Evolutionary conservation across 2,797 vertebrate species (phyloP), one percentile per base, ranked within the genome.

Genomic region (Heterohyrax brucei): DNA sequence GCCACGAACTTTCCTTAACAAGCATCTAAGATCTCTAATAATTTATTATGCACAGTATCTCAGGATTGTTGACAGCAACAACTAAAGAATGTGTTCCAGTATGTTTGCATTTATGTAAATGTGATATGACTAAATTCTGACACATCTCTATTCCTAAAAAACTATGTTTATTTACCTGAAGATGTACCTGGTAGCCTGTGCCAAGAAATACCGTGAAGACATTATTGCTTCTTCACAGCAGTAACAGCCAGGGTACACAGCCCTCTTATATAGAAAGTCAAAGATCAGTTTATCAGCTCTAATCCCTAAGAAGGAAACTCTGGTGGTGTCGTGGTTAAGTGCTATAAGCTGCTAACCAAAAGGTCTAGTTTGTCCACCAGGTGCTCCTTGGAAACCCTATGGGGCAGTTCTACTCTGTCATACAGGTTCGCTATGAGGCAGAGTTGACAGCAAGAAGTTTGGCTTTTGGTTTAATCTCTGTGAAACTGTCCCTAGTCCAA

Each of bases 111-210:
- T 75, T 84, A 7, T 86, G 4, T 87, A 97, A 94, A 95, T 61
- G 96, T 95, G 87, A 87, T 89, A 68, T 81, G 87, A 93, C 75
- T 88, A 81, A 88, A 83, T 9, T 76, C 24, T 89, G 83, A 80
- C 68, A 89, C 13, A 81, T 14, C 83, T 92, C 80, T 68, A 87
- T 81, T 96, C 96, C 72, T 73, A 39, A 91, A 91, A 97, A 95
- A 44, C 19, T 33, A 75, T 22, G 53, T 87, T 61, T 91, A 22
- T 91, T 91, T 96, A 89, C 33, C 26, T 26, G 93, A 93, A 80
- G 78, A 62, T 44, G 33, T 87, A 91, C 48, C 80, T 77, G 44
- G 46, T 56, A 89, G 80, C 62, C 66, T 87, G 76, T 61, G 87
- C 83, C 87, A 95, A 94, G 76, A 96, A 96, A 94, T 53, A 95